Base-by-base conservation (phyloP, 2,797 vertebrate species). In the Chloroceryle amazona region DNA sequence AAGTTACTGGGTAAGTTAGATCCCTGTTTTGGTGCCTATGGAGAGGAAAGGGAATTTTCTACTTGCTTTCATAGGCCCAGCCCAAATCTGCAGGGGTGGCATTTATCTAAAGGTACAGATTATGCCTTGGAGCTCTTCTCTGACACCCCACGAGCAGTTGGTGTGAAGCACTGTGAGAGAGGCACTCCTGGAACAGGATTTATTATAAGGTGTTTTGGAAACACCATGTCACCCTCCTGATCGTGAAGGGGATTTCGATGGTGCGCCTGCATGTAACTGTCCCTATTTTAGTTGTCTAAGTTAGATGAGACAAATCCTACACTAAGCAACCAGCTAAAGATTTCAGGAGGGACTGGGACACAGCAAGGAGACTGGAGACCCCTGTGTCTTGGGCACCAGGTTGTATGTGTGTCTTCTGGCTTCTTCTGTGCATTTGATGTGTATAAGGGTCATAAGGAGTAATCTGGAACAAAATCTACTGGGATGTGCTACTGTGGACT, bases 231-330 rank as follows among this genome's bases (percentile, higher is more conserved):
- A 0, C 29, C 29, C 4, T 65, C 2, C 14, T 35, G 55, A 29
- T 29, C 1, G 0, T 11, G 29, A 54, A 46, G 5, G 35, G 33
- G 35, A 52, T 26, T 37, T 70, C 0, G 0, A 7, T 49, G 20
- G 31, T 42, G 8, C 9, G 16, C 5, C 18, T 70, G 51, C 7
- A 7, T 12, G 29, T 35, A 28, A 6, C 15, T 54, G 25, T 44
- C 58, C 42, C 10, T 17, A 1, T 67, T 73, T 82, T 2, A 35
- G 29, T 86, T 73, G 15, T 26, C 11, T 6, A 15, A n/a, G 3
- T 58, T 28, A 28, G 25, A 12, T 26, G 18, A 62, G 55, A 46
- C 0, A 0, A 62, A 39, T 81, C 37, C 42, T 62, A 10, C 1
- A 3, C 26, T 58, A 21, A 60, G 33, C 19, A 81, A 3, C 8